These are phyloP conservation scores for Ormyrus labotus DNA, from an alignment of 2,888 invertebrate species.

Conservation along the genomic window DNA sequence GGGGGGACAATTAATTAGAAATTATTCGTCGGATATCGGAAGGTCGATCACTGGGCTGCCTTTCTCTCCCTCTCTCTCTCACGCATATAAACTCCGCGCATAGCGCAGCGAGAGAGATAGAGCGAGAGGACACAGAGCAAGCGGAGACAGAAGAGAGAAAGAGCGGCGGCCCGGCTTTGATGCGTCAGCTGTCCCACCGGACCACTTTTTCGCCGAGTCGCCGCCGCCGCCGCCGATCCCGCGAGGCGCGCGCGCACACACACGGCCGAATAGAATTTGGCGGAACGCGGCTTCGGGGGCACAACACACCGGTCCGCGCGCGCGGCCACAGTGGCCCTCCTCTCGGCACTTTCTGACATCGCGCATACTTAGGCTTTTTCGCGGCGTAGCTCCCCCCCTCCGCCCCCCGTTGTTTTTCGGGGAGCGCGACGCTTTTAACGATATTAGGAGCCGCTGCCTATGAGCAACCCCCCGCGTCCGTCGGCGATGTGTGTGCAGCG, in stretches of 20 bases:
- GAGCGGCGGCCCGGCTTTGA: constrained; percentile 53
- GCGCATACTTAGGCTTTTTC: constrained; percentile 40
- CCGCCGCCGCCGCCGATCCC: background rate
- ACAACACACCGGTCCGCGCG: background rate
- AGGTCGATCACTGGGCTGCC: constrained; percentile 57
- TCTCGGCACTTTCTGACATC: constrained; percentile 1
- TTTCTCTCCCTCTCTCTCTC: too few relatives aligned
- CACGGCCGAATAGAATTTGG: constrained; percentile 48
- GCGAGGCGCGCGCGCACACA: background rate
- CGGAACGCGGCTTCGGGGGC: constrained; percentile 31
- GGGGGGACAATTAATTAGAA: constrained; percentile 70
- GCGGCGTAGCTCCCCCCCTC: background rate
- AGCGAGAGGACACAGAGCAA: constrained; percentile 1
- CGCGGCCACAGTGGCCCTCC: too few relatives aligned
- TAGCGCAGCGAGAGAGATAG: constrained; percentile 4
- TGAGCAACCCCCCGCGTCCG: background rate
- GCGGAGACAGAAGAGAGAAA: background rate
- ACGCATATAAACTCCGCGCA: constrained; percentile 4
- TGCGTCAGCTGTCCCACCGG: constrained; percentile 68
- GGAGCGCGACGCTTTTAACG: constrained; percentile 35
- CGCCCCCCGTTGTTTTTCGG: constrained; percentile 22
- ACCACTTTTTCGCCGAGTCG: constrained; percentile 62
- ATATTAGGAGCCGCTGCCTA: constrained; percentile 30
- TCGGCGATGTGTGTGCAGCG: constrained; percentile 19
- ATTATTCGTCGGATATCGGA: constrained; percentile 67